phyloP scores from a whole-genome alignment of 2,888 invertebrate species.

The Thymelicus lineola region DNA sequence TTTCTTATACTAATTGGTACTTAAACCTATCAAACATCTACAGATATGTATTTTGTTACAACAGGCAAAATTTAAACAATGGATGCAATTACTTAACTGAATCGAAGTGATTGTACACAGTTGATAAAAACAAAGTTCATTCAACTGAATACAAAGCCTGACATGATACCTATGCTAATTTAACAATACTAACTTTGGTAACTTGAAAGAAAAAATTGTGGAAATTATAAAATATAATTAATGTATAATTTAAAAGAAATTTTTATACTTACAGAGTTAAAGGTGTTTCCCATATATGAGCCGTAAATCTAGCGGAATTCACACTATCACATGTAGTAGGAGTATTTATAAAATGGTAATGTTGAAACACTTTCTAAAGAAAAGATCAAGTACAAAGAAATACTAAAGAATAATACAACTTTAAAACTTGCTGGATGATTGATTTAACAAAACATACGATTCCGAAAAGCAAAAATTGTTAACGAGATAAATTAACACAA shows the following conservation, averaged over 20 bases:
- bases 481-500: neutral
- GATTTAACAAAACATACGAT: neutral
- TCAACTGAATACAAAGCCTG: neutral
- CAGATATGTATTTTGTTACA: neutral
- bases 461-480: neutral
- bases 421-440: neutral
- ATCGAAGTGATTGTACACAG: neutral
- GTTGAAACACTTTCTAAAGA: conserved; percentile 11
- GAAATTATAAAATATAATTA: neutral
- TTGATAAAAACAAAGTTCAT: neutral
- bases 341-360: neutral
- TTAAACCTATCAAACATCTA: neutral
- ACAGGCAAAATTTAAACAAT: neutral
- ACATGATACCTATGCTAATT: neutral
- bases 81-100: neutral
- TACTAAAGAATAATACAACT: conserved; percentile 11
- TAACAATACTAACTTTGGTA: neutral
- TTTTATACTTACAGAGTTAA: conserved; percentile 24
- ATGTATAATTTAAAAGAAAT: neutral
- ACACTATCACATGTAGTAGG: conserved; percentile 22
- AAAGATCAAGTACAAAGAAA: conserved; percentile 8
- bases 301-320: conserved; percentile 15
- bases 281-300: conserved; percentile 30
- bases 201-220: neutral
- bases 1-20: no score